Conservation (phyloP, 2,888 invertebrate genomes). For the Coenonympha glycerion region DNA sequence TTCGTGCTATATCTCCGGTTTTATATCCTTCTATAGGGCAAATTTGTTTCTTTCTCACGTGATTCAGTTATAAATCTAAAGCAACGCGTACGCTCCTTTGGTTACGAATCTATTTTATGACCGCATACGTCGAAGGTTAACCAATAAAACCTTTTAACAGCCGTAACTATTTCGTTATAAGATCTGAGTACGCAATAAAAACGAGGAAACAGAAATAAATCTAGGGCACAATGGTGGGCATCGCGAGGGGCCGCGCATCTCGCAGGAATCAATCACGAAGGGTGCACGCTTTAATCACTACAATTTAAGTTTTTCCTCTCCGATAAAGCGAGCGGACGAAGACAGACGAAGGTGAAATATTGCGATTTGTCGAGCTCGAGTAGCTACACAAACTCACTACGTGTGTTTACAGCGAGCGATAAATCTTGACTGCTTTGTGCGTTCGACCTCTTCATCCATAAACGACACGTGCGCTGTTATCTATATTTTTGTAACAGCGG, state of each 20-base stretch:
- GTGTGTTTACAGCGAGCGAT: conserved; percentile 56
- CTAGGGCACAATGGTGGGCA: conserved; percentile 57
- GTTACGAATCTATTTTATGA: conserved; percentile 74
- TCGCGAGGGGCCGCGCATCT: conserved; percentile 34
- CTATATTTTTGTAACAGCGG: conserved; percentile 56
- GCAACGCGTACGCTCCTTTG: conserved; percentile 67
- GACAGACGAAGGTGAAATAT: conserved; percentile 64
- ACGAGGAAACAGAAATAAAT: conserved; percentile 70
- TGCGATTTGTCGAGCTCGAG: conserved; percentile 47
- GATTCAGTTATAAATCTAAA: conserved; percentile 70
- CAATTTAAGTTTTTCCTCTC: conserved; percentile 68
- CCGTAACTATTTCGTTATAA: conserved; percentile 75
- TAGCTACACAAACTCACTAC: conserved; percentile 54
- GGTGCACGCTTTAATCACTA: conserved; percentile 53
- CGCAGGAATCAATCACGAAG: conserved; percentile 62
- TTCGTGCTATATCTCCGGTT: conserved; percentile 66
- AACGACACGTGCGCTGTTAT: conserved; percentile 62
- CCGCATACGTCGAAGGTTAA: conserved; percentile 72
- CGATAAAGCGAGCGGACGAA: conserved; percentile 60
- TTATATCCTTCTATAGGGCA: conserved; percentile 67
- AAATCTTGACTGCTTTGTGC: conserved; percentile 61
- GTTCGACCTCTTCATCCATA: conserved; percentile 60
- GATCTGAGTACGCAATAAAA: conserved; percentile 75
- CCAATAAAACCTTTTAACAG: conserved; percentile 76
- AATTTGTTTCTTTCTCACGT: conserved; percentile 73